Conservation (phyloP, 2,797 vertebrate genomes). For the Dendrocincla fuliginosa region DNA sequence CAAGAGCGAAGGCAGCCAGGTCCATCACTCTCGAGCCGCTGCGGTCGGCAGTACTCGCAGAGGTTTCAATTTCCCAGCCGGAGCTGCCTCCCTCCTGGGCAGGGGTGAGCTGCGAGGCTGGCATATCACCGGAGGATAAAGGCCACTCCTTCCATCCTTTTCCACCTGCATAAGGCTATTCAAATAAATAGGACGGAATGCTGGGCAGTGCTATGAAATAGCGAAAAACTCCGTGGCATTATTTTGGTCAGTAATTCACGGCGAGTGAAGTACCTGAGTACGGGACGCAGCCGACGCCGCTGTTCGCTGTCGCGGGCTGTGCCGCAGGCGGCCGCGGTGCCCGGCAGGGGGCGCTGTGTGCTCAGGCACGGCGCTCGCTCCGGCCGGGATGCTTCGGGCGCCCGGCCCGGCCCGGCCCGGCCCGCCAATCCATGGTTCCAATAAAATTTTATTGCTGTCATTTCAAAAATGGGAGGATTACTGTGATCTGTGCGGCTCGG, state of each 20-base stretch:
- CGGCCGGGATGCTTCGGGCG: background rate
- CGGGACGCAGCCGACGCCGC: background rate
- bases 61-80: background rate
- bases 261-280: background rate
- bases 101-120: accelerated
- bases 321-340: too few relatives aligned
- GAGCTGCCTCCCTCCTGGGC: background rate
- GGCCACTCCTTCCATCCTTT: background rate
- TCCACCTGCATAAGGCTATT: background rate
- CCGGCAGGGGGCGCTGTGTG: too few relatives aligned
- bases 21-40: accelerated
- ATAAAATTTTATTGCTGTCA: constrained; percentile 64
- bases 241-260: background rate
- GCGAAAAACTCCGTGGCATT: background rate
- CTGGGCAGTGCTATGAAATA: background rate
- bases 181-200: background rate
- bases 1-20: accelerated
- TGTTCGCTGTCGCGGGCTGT: background rate
- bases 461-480: constrained; percentile 60
- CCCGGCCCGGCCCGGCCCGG: too few relatives aligned
- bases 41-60: accelerated
- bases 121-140: too few relatives aligned
- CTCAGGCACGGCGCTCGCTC: too few relatives aligned
- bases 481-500: constrained; percentile 50
- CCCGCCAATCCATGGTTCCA: constrained; percentile 32